Percentiles rank a stretch among this genome's conserved stretches.
These are phyloP conservation scores for Chaetodon trifascialis DNA, from an alignment of 2,113 vertebrate species.

Conservation along the genomic window DNA sequence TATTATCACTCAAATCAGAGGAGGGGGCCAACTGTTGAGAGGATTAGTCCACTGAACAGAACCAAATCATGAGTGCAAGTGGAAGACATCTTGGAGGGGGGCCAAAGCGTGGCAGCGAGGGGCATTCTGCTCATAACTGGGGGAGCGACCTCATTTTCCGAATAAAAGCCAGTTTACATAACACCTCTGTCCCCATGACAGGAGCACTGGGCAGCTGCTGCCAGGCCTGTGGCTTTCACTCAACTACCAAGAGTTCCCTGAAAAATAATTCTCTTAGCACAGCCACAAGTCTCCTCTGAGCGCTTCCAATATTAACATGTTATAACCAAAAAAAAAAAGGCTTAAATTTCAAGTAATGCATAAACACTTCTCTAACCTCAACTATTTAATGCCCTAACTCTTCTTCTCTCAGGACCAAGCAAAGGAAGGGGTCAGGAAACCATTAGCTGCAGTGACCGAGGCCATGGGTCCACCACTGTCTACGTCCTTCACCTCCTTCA, in stretches of 20 bases:
- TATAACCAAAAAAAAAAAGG: conserved; percentile 32
- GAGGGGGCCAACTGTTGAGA: conserved; percentile 47
- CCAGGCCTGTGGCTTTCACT: conserved; percentile 70
- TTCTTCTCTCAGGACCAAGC: conserved; percentile 15
- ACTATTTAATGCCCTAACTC: conserved; percentile 28
- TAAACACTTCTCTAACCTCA: conserved; percentile 49
- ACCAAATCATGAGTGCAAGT: conserved; percentile 72
- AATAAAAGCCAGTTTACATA: conserved; percentile 83
- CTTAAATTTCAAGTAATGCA: conserved; percentile 45
- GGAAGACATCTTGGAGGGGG: conserved; percentile 72
- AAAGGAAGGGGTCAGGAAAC: not conserved
- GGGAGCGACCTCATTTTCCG: conserved; percentile 79
- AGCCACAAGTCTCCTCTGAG: conserved; percentile 38
- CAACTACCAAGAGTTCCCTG: conserved; percentile 56
- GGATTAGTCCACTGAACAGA: conserved; percentile 63
- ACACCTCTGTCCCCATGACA: conserved; percentile 76
- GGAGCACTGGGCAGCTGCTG: conserved; percentile 76
- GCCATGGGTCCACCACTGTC: conserved; percentile 2
- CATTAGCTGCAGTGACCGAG: not conserved
- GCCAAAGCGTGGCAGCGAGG: conserved; percentile 70
- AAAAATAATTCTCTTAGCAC: conserved; percentile 53
- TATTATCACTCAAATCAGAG: conserved; percentile 63
- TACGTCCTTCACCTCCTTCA: not conserved
- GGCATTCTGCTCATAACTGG: conserved; percentile 80
- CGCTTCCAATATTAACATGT: conserved; percentile 55